phyloP scores from a whole-genome alignment of 2,888 invertebrate species.

The Mallateleia sp. region DNA sequence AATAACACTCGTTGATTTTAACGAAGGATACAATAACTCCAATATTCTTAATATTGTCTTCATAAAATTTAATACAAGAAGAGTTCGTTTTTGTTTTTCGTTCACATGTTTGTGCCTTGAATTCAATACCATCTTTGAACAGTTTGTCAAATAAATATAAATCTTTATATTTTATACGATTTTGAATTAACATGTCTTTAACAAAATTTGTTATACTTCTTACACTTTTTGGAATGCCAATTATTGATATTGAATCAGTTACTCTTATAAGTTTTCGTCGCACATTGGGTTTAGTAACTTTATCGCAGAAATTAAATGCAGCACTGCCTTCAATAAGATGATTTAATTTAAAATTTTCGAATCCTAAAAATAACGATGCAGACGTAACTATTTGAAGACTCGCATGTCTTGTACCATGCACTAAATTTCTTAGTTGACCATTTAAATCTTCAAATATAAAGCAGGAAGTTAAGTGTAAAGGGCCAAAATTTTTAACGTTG shows the following conservation, averaged over 20 bases:
- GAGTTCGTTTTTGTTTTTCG: background rate
- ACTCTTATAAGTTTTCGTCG: background rate
- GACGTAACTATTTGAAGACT: constrained; percentile 65
- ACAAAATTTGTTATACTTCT: background rate
- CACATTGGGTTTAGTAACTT: background rate
- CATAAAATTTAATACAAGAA: background rate
- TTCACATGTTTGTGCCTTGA: background rate
- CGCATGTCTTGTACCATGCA: constrained; percentile 56
- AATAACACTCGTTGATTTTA: background rate
- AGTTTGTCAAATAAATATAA: background rate
- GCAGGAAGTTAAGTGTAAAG: constrained; percentile 71
- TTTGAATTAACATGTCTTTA: background rate
- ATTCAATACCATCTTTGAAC: background rate
- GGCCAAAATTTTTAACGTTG: constrained; percentile 73
- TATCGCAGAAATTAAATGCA: background rate
- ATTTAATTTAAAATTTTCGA: constrained; percentile 49
- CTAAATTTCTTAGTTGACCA: constrained; percentile 61
- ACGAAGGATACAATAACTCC: background rate
- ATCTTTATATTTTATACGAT: background rate
- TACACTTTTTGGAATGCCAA: background rate
- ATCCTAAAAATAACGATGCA: constrained; percentile 28
- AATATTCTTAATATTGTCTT: background rate
- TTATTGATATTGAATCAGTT: background rate
- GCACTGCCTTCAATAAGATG: background rate
- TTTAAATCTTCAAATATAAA: constrained; percentile 77